Base-by-base conservation (phyloP, 2,888 invertebrate species). In the Drosophila demipolita region DNA sequence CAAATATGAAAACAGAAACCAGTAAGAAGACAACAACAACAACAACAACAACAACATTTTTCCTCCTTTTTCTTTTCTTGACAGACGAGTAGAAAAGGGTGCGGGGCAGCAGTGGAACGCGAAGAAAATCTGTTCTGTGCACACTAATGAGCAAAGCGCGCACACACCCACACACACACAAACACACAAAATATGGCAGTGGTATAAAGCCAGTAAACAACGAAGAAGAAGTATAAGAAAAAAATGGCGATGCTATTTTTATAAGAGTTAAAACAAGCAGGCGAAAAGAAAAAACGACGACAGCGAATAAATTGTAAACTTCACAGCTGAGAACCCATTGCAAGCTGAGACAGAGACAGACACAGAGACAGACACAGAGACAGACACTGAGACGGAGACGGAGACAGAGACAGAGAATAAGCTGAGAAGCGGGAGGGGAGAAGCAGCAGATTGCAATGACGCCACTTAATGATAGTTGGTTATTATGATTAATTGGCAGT, bases 401-500 rank as follows among this genome's bases (percentile, higher is more conserved):
- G 9, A 38, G 11, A 26, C 29, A 29, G 29, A 29, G 29, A 6
- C 29, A 6, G 29, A 29, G 35, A 69, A 70, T 74, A 75, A 36
- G 26, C 26, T 20, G 36, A 15, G 26, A n/a, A 33, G 20, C 7
- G 35, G 20, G 20, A 26, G 26, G 45, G 12, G 23, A 52, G 20
- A 26, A 42, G 12, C 23, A 63, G 45, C 76, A 78, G 77, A 75
- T 80, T 80, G 78, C 75, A 75, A 58, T 80, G 71, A 80, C 62
- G 80, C 67, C 76, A 64, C 80, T 76, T 80, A 78, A 78, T 78
- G 78, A 80, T 72, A 75, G 72, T 61, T 73, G 78, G 52, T 76
- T 80, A 78, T 78, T 80, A 78, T 78, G 80, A 78, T 80, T 78
- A 78, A 78, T 78, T 78, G 76, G 61, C 33, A 62, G 73, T 59